Evolutionary conservation across 2,888 invertebrate genomes (phyloP), one percentile per base, ranked within the genome.

Genomic region (Arctia plantaginis): DNA sequence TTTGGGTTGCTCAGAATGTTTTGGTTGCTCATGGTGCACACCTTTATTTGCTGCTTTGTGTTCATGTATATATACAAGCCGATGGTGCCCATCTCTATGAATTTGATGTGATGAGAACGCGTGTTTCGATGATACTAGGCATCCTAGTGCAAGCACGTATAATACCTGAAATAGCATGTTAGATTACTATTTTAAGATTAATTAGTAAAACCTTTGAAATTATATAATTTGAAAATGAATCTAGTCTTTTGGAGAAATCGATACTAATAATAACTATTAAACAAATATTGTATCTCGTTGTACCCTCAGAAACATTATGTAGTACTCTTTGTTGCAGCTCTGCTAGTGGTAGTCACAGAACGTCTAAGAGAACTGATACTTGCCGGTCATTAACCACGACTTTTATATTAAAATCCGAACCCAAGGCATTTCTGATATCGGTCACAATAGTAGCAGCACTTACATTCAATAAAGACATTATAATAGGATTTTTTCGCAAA

Each of bases 51-150:
- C 51, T 55, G 30, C 44, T 30, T 55, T 39, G 30, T 79, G 76
- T 35, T 76, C 66, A 51, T 77, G 72, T 55, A 81, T 80, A 62
- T 83, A 74, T 6, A 83, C 80, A 66, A 79, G 80, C 41, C 79
- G 75, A 13, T 82, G 82, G 64, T 88, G 90, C 89, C 73, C 77
- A 81, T 90, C 66, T 82, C 89, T 76, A 44, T 87, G 76, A 85
- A 90, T 85, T 70, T 87, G 83, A 73, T 87, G 87, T 4, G 87
- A 87, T 12, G 90, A 90, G 74, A 85, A 85, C 33, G 81, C 83
- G n/a, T 85, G 79, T 30, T 83, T 66, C 6, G 84, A 79, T 3
- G 39, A 70, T 20, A 75, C 81, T 27, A 66, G 69, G 0, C 66
- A 73, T 23, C 69, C 20, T n/a, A 79, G 10, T 7, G 76, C 75